Evolutionary conservation across 2,888 invertebrate species (phyloP), one percentile per base, ranked within the genome.

Genomic region (Leptinotarsa rubiginosa): DNA sequence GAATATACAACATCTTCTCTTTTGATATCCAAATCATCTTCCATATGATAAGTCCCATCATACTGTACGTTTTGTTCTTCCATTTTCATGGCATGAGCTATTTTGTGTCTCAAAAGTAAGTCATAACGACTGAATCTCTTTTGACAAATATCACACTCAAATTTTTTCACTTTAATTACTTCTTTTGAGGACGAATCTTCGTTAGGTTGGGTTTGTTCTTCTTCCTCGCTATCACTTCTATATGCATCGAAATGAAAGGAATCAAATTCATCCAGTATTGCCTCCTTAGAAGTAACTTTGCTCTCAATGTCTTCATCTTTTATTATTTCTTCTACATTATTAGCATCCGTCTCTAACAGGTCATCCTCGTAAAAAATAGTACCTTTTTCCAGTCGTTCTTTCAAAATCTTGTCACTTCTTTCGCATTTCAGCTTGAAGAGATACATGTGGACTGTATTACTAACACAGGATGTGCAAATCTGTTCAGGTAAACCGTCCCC

Each of bases 401-500:
- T 83, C 41, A 90, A 79, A 4, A 83, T 80, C 65, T 79, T 82
- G 81, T 90, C 89, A 3, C 88, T 88, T 67, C 86, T 85, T 77
- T 89, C 88, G 77, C 89, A 89, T 81, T 88, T 86, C 73, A 86
- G 82, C 79, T 89, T 89, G 80, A 90, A 90, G 62, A 87, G 83
- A 81, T 90, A 90, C 13, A 90, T 85, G 10, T 88, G 85, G 72
- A 90, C 86, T 18, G 91, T 86, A 70, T 88, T 86, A 74, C 87
- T 87, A 1, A 89, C 88, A 84, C 93, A 93, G 10, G 87, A 86
- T 76, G 86, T 81, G 81, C 93, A 93, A 66, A 93, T 87, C 70
- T 89, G 89, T 81, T 92, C 90, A 0, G 92, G 92, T 71, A 93
- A 84, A 54, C 90, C 90, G 87, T 93, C 92, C 56, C 89, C 89